These are phyloP conservation scores for Silurus lanzhouensis DNA, from an alignment of 2,797 vertebrate genomes.

Conservation along the genomic window DNA sequence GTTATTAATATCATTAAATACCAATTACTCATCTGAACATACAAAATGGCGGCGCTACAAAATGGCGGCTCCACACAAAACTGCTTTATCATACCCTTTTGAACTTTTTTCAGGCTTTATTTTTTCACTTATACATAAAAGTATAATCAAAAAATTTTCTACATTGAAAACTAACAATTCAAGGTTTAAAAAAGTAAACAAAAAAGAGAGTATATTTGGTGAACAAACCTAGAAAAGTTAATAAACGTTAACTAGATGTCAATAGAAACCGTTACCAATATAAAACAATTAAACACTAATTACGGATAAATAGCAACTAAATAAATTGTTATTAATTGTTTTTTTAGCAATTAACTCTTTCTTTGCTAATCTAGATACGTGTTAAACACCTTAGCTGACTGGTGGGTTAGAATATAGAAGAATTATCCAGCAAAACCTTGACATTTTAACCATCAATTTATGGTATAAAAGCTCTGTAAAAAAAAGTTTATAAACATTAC, in stretches of 20 bases:
- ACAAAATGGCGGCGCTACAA: not conserved
- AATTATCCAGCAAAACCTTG: not conserved
- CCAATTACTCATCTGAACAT: too few species aligned
- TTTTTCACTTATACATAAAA: not conserved
- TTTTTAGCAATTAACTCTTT: not conserved
- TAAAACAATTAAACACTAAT: not conserved
- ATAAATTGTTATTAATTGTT: not conserved
- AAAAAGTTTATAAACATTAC: not conserved
- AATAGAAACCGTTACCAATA: not conserved
- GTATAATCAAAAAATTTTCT: not conserved
- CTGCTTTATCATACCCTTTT: too few species aligned
- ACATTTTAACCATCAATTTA: not conserved
- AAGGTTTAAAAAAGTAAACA: not conserved
- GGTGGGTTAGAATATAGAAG: not conserved
- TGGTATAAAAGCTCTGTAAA: not conserved
- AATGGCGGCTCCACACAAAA: not conserved
- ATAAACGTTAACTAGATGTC: not conserved
- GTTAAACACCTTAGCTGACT: not conserved
- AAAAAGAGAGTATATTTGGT: not conserved
- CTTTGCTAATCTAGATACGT: not conserved
- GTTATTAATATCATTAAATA: not conserved
- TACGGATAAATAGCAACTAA: not conserved
- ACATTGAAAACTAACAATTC: not conserved
- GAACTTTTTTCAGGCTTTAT: too few species aligned
- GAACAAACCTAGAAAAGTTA: not conserved